These are phyloP conservation scores for Pachypanchax playfairii DNA, from an alignment of 2,113 vertebrate species.

Conservation along the genomic window DNA sequence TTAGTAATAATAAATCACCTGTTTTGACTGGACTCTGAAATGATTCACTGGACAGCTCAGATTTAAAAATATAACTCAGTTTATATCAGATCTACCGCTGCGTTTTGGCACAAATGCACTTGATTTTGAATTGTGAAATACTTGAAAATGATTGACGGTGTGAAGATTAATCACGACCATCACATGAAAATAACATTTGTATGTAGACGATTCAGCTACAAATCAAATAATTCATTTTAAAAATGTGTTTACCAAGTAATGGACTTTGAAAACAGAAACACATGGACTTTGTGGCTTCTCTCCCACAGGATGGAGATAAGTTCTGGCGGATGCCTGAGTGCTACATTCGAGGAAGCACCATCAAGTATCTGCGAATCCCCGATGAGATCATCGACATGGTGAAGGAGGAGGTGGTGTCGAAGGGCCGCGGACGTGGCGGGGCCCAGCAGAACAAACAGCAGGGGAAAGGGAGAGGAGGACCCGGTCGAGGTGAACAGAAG, in stretches of 20 bases:
- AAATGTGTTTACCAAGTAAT: too few species aligned
- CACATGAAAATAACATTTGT: too few species aligned
- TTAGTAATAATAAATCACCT: not conserved
- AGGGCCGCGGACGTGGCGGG: constrained; percentile 90
- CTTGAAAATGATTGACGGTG: too few species aligned
- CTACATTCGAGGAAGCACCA: constrained; percentile 96
- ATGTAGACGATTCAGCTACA: too few species aligned
- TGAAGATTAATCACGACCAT: too few species aligned
- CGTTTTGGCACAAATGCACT: too few species aligned
- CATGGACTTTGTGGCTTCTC: too few species aligned
- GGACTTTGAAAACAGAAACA: too few species aligned
- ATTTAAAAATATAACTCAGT: not conserved
- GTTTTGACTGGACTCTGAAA: not conserved
- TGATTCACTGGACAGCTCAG: not conserved
- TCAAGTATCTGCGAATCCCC: constrained; percentile 96
- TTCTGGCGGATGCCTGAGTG: constrained; percentile 99
- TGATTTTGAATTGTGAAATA: too few species aligned
- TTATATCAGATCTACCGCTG: not conserved
- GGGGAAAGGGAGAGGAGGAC: constrained; percentile 90
- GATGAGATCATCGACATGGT: constrained; percentile 99
- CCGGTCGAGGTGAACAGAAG: constrained; percentile 83
- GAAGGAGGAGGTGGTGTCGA: constrained; percentile 94
- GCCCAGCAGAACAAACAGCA: constrained; percentile 95
- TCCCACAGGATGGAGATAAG: constrained; percentile 91
- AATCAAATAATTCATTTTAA: too few species aligned